A percentile compares a stretch with the other conserved stretches of the same genome.
phyloP scores from a whole-genome alignment of 2,113 vertebrate genomes.

The Chamaetylas fuelleborni region DNA sequence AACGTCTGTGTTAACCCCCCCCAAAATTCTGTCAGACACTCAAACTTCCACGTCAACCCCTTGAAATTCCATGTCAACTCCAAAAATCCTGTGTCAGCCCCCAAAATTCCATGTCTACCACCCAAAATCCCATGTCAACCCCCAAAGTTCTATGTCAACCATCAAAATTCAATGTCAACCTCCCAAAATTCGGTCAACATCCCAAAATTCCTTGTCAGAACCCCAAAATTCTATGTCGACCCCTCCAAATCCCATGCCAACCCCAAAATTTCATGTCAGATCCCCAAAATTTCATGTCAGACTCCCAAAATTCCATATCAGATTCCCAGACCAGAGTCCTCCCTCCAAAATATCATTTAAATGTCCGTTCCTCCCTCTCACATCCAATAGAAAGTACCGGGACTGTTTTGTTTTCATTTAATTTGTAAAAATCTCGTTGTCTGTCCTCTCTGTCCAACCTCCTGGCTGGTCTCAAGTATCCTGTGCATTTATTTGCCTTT shows the following conservation, averaged over 20 bases:
- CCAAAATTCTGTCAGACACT: too few relatives aligned
- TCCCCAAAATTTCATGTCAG: not conserved
- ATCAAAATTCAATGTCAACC: not conserved
- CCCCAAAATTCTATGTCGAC: not conserved
- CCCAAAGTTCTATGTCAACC: accelerated
- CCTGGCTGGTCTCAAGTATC: conserved; percentile 36
- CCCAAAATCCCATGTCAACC: not conserved
- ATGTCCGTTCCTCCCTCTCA: not conserved
- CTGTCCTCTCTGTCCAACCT: not conserved
- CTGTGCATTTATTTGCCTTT: conserved; percentile 33
- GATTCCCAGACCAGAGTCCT: not conserved
- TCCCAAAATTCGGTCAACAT: too few relatives aligned
- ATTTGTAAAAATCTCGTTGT: conserved; percentile 39
- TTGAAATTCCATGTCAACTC: too few relatives aligned
- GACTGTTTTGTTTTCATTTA: not conserved
- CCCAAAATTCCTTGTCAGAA: not conserved
- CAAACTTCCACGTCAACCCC: too few relatives aligned
- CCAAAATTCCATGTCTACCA: accelerated
- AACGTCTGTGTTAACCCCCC: not conserved
- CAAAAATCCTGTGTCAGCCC: too few relatives aligned
- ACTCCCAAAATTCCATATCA: not conserved
- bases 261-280: not conserved
- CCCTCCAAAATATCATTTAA: not conserved
- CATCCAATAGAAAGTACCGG: not conserved
- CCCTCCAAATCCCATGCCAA: not conserved